Evolutionary conservation across 1,140 invertebrate genomes (phyloP), one percentile per base, ranked within the genome.

Genomic region (Drosophila ficusphila): DNA sequence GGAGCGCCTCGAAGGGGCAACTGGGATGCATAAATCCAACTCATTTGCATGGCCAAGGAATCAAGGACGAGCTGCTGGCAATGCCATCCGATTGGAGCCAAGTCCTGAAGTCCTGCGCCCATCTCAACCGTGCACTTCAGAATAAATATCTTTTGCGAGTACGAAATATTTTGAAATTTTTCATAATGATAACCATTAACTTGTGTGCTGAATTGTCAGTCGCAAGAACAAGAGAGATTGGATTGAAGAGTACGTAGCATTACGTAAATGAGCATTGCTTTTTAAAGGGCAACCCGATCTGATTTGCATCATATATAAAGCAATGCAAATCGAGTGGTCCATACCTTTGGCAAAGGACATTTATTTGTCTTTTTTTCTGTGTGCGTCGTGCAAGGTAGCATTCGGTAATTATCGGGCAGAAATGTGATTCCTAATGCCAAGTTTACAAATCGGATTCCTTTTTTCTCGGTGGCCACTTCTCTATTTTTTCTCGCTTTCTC

Each of bases 31-130:
- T 69, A 61, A 69, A 57, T 56, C 64, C 47, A 58, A 61, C 60
- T 68, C 78, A 82, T 81, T 81, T 76, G 78, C 78, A 82, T 81
- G 60, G 69, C 73, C 60, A 76, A 72, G 60, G 67, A 67, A 70
- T 70, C 60, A 65, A 65, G 62, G 60, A 67, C 34, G 64, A 52
- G 14, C 65, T 52, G 31, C 53, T 31, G 65, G 65, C 65, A 70
- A 48, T 71, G 52, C 44, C 67, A 70, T 31, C 52, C 68, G 58
- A 58, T 71, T 36, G 52, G 33, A 33, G 42, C 8, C 9, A 27
- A 23, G 58, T 62, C 18, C 33, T 11, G 4, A 18, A 27, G 5
- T 12, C 18, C 8, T 21, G 11, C 3, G 2, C 19, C 16, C 16
- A n/a, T n/a, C n/a, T n/a, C 25, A 9, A 0, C 25, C 16, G 3